Percentiles rank a stretch among this genome's conserved stretches.
Conservation (phyloP, 2,888 invertebrate genomes). For the Tetheella fluctuosa region DNA sequence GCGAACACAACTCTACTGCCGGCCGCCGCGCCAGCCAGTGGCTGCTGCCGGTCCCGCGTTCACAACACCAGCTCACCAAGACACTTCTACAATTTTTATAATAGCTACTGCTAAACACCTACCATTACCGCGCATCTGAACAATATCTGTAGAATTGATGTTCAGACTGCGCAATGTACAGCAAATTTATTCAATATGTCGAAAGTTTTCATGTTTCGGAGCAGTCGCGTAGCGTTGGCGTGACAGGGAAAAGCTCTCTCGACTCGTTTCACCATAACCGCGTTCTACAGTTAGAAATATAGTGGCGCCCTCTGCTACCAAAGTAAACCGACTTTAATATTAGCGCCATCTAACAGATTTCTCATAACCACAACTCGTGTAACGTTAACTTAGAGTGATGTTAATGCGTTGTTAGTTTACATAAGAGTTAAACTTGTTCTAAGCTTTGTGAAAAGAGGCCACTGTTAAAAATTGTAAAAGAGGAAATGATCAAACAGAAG, state of each 20-base stretch:
- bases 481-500: not conserved
- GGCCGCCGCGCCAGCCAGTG: slow-evolving; percentile 42
- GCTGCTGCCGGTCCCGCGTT: slow-evolving; percentile 67
- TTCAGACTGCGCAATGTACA: slow-evolving; percentile 46
- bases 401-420: slow-evolving; percentile 2
- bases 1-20: slow-evolving; percentile 78
- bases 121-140: slow-evolving; percentile 32
- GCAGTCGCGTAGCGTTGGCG: slow-evolving; percentile 13
- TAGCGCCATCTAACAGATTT: slow-evolving; percentile 50
- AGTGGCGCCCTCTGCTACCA: slow-evolving; percentile 41
- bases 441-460: slow-evolving; percentile 6
- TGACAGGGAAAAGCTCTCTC: slow-evolving; percentile 44
- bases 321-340: slow-evolving; percentile 16
- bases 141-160: not conserved
- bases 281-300: not conserved
- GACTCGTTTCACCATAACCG: slow-evolving; percentile 23
- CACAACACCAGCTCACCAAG: slow-evolving; percentile 59
- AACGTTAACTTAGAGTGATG: not conserved
- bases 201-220: slow-evolving; percentile 34
- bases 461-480: not conserved
- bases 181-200: slow-evolving; percentile 7
- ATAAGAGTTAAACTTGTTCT: not conserved
- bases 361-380: not conserved
- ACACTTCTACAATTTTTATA: slow-evolving; percentile 23
- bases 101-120: slow-evolving; percentile 4